Base-by-base conservation (phyloP, 2,888 invertebrate species). In the Stenodera caucasica region DNA sequence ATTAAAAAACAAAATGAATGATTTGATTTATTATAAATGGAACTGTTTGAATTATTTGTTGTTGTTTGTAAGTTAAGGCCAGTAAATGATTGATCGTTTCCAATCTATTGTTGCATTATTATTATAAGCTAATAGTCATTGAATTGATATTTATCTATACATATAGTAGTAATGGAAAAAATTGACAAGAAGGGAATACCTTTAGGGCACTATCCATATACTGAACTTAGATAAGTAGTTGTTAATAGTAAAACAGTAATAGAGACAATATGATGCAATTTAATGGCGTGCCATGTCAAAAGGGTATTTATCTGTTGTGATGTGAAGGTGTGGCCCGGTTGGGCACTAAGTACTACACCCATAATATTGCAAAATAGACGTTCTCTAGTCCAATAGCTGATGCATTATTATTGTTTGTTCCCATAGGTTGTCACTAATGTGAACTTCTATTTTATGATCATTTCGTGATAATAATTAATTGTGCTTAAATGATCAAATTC, bases 251-350 rank as follows among this genome's bases (percentile, higher is more conserved):
- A 45, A 45, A 21, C 21, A 45, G 11, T 21, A 21, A 45, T 12
- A 45, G 29, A 53, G 35, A 57, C 18, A 56, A 57, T 45, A 45
- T 68, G 67, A 65, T 57, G 67, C 60, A 68, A 68, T 66, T 53
- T 57, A 61, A 64, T 65, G 57, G 63, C 56, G 65, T 66, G 65
- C 67, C 74, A 74, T 76, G 76, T 76, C 74, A 75, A 73, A 75
- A n/a, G 77, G 75, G 75, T 76, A 77, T 75, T 76, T 73, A 75
- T 73, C 68, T 72, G 61, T 67, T 45, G 64, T 68, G 72, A 72
- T 72, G 66, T 64, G 62, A 61, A 75, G 77, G 77, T 72, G 77
- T 72, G 77, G 60, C 21, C 52, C n/a, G 52, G 72, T 69, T 67
- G 64, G 66, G 67, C 67, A 69, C 68, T 66, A 62, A 64, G 45